A percentile compares a stretch with the other conserved stretches of the same genome.
phyloP scores from a whole-genome alignment of 2,888 invertebrate species.

The Caenorhabditis drosophilae region DNA sequence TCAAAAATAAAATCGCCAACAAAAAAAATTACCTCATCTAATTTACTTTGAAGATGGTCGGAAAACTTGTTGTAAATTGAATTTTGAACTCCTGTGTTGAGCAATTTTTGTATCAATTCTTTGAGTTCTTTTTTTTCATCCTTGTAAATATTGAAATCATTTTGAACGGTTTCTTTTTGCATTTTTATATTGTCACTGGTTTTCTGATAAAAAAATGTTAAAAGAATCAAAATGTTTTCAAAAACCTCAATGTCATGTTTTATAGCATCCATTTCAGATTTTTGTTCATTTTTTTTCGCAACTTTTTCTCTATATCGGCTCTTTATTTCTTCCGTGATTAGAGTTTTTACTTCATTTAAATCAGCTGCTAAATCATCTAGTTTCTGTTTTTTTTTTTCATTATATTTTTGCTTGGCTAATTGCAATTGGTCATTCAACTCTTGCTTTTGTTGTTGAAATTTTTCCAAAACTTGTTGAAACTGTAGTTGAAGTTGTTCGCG shows the following conservation, averaged over 20 bases:
- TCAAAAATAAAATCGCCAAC: neutral
- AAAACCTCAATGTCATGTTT: conserved; percentile 29
- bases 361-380: conserved; percentile 30
- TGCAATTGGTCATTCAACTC: conserved; percentile 33
- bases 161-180: conserved; percentile 16
- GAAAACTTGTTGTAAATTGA: conserved; percentile 20
- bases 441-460: conserved; percentile 26
- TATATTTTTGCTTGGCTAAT: conserved; percentile 19
- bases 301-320: conserved; percentile 35
- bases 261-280: conserved; percentile 28
- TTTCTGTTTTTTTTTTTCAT: conserved; percentile 26
- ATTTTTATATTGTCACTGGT: conserved; percentile 26
- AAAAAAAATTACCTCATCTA: conserved; percentile 24
- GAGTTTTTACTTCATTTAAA: conserved; percentile 28
- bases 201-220: conserved; percentile 11
- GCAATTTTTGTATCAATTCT: conserved; percentile 22
- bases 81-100: conserved; percentile 20
- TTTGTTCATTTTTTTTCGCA: conserved; percentile 23
- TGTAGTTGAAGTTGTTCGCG: conserved; percentile 30
- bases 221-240: neutral
- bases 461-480: conserved; percentile 31
- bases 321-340: conserved; percentile 40
- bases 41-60: conserved; percentile 27
- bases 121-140: conserved; percentile 36
- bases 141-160: conserved; percentile 16